phyloP scores from a whole-genome alignment of 2,888 invertebrate species.

The Heliconius sara region DNA sequence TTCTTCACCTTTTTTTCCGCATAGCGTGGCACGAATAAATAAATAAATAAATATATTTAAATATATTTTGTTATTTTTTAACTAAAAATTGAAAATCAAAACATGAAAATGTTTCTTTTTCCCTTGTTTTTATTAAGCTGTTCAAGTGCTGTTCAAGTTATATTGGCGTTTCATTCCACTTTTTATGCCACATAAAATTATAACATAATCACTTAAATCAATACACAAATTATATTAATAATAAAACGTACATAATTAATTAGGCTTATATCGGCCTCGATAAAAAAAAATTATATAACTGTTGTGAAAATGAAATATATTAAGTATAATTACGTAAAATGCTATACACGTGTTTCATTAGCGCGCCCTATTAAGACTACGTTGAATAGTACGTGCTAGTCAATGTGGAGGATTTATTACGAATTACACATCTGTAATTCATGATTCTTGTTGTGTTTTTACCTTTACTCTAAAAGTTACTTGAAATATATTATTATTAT shows the following conservation, averaged over 20 bases:
- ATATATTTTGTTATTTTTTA: background rate
- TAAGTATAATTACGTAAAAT: background rate
- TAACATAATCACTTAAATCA: background rate
- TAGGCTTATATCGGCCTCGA: background rate
- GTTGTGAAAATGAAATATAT: background rate
- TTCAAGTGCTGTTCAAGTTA: background rate
- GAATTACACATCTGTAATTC: conserved; percentile 2
- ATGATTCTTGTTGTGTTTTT: background rate
- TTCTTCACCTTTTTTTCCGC: too few species aligned
- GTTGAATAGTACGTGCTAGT: conserved; percentile 20
- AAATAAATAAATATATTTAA: background rate
- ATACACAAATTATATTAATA: background rate
- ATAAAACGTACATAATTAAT: background rate
- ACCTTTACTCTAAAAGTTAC: background rate
- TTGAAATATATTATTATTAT: background rate
- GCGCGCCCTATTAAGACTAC: conserved; percentile 26
- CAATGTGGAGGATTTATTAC: conserved; percentile 21
- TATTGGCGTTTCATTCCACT: background rate
- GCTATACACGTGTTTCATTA: conserved; percentile 29
- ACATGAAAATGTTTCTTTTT: too few species aligned
- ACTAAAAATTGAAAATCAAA: too few species aligned
- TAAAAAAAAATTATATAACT: background rate
- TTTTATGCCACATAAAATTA: background rate
- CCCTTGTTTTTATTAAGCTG: background rate
- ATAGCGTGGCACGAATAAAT: background rate